Percentiles rank a stretch among this genome's conserved stretches.
Conservation (phyloP, 1,140 invertebrate species). For the Drosophila baimaii region DNA sequence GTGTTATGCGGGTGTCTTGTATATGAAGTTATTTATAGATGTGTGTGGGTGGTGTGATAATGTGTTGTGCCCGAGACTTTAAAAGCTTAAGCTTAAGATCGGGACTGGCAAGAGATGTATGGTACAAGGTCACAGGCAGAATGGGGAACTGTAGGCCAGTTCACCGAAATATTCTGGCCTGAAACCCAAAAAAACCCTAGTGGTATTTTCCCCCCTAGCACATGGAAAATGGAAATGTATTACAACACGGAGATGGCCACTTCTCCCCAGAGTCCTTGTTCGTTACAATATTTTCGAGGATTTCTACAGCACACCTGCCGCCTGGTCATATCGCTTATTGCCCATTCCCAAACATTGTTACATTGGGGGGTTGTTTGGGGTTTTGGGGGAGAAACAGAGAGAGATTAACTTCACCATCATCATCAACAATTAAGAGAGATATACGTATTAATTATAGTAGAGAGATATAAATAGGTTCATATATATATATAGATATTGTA, state of each 20-base stretch:
- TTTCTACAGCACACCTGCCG: conserved; percentile 86
- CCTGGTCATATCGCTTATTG: conserved; percentile 88
- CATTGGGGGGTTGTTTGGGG: conserved; percentile 48
- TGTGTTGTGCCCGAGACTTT: conserved; percentile 19
- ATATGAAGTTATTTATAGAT: conserved; percentile 64
- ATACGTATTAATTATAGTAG: conserved; percentile 59
- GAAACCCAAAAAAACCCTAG: conserved; percentile 9
- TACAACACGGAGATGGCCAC: conserved; percentile 84
- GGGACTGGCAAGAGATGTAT: conserved; percentile 40
- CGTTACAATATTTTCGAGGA: conserved; percentile 84
- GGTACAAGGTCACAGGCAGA: conserved; percentile 37
- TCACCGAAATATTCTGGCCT: conserved; percentile 16
- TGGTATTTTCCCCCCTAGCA: conserved; percentile 33
- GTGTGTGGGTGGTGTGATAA: conserved; percentile 14
- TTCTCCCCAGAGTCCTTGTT: conserved; percentile 84
- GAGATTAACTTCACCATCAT: conserved; percentile 85
- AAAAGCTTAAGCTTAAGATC: conserved; percentile 21
- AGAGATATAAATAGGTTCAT: conserved; percentile 55
- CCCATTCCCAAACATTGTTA: conserved; percentile 86
- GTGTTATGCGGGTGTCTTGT: conserved; percentile 16
- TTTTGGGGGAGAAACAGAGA: conserved; percentile 81
- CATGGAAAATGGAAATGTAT: conserved; percentile 84
- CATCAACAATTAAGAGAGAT: conserved; percentile 82
- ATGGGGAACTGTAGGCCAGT: conserved; percentile 9
- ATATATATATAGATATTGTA: conserved; percentile 47